Evolutionary conservation across 2,797 vertebrate species (phyloP).

Genomic region (Morus bassanus): DNA sequence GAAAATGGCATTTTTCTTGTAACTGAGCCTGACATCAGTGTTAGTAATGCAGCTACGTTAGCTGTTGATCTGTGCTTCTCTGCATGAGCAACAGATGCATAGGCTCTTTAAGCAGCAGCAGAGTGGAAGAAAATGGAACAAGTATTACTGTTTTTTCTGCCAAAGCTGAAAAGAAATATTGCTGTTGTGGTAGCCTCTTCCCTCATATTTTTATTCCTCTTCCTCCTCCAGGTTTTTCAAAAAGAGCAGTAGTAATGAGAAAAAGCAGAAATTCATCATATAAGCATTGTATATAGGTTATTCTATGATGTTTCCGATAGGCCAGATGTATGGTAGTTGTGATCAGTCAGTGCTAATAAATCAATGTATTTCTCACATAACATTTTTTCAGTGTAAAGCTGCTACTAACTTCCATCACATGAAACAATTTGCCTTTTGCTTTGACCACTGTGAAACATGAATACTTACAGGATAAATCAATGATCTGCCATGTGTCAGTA

Average conservation of each 20-base stretch:
- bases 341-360: background rate
- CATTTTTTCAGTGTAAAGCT: background rate
- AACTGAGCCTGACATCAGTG: background rate
- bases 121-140: background rate
- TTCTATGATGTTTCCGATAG: background rate
- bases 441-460: background rate
- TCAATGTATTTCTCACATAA: background rate
- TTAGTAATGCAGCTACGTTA: background rate
- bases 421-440: background rate
- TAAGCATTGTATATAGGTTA: background rate
- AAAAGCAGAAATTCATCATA: background rate
- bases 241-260: background rate
- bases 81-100: background rate
- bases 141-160: background rate
- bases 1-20: constrained; percentile 1
- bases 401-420: background rate
- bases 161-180: background rate
- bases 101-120: background rate
- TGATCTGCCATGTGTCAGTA: background rate
- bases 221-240: background rate
- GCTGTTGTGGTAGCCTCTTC: background rate
- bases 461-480: background rate
- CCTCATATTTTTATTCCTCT: background rate
- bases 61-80: background rate
- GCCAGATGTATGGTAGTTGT: background rate